Conservation (phyloP, 2,888 invertebrate genomes). For the Bugulina stolonifera region DNA sequence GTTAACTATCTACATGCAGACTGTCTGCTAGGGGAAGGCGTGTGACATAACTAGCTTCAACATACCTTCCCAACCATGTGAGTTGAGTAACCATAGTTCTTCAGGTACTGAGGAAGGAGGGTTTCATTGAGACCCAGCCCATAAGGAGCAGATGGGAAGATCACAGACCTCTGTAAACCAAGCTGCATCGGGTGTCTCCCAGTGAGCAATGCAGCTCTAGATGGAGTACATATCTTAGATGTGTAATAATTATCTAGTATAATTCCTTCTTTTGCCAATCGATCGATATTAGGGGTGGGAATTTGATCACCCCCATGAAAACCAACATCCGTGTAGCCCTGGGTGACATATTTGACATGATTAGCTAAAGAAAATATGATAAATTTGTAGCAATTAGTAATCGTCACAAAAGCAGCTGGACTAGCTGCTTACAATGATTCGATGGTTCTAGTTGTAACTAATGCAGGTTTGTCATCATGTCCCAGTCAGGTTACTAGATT, state of each 20-base stretch:
- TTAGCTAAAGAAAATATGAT: too few species aligned
- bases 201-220: constrained; percentile 4
- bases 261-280: neutral
- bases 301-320: constrained; percentile 10
- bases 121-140: constrained; percentile 18
- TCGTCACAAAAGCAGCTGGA: too few species aligned
- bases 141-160: neutral
- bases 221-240: constrained; percentile 7
- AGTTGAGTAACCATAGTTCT: constrained; percentile 10
- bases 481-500: too few species aligned
- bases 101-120: neutral
- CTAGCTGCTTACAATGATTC: too few species aligned
- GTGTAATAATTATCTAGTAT: constrained; percentile 16
- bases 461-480: too few species aligned
- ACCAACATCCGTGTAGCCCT: constrained; percentile 25
- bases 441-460: too few species aligned
- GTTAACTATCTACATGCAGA: too few species aligned
- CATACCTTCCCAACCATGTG: constrained; percentile 18
- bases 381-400: too few species aligned
- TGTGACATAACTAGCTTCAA: too few species aligned
- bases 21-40: too few species aligned
- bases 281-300: constrained; percentile 4
- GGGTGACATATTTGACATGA: neutral
- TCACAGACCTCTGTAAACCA: neutral
- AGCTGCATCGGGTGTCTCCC: constrained; percentile 20